Conservation (phyloP, 1,140 invertebrate species). For the Chionoecetes opilio region DNA sequence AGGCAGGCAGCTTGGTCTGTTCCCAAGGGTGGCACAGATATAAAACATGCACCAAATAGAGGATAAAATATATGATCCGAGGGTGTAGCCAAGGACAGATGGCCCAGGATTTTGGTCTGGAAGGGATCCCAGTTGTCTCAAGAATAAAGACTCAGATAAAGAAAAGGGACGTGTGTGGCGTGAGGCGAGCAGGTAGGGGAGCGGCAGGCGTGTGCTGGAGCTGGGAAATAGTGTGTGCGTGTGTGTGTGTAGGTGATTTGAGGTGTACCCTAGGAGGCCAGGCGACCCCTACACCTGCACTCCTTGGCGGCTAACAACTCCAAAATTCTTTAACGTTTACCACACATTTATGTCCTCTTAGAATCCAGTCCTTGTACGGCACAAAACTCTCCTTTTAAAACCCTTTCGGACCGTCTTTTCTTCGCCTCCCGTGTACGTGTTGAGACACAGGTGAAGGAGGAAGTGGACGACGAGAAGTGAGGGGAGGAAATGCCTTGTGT, state of each 20-base stretch:
- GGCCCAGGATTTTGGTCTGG: not conserved
- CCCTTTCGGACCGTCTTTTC: too few relatives aligned
- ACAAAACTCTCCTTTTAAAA: too few relatives aligned
- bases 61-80: not conserved
- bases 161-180: not conserved
- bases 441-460: too few relatives aligned
- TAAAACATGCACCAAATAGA: not conserved
- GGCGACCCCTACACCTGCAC: too few relatives aligned
- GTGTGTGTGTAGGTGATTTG: not conserved
- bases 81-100: not conserved
- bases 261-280: not conserved
- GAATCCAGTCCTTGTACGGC: too few relatives aligned
- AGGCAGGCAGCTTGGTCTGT: not conserved
- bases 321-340: too few relatives aligned
- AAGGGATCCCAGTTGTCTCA: not conserved
- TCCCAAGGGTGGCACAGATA: not conserved
- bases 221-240: not conserved
- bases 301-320: too few relatives aligned
- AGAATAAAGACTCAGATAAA: not conserved
- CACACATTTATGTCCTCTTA: too few relatives aligned
- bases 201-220: conserved; percentile 21
- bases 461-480: too few relatives aligned
- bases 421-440: too few relatives aligned
- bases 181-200: not conserved
- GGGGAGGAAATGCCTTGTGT: too few relatives aligned